Conservation (phyloP, 1,140 invertebrate genomes). For the Glossosoma conforme region DNA sequence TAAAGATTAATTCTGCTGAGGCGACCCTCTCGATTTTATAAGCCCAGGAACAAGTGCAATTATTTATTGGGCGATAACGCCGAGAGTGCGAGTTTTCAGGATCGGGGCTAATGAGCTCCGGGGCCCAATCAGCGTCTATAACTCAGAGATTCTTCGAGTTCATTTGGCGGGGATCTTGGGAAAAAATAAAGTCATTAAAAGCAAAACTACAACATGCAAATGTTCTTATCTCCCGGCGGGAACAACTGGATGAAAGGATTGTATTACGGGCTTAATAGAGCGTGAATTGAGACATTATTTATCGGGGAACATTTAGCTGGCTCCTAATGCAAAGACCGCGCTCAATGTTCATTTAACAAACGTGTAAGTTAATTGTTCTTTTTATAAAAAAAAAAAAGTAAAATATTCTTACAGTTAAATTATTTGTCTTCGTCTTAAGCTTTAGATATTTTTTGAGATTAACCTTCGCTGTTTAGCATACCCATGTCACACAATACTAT, state of each 20-base stretch:
- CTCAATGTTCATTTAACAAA: too few relatives aligned
- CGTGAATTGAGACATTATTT: slow-evolving; percentile 19
- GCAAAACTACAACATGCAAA: slow-evolving; percentile 30
- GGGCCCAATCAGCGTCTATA: slow-evolving; percentile 30
- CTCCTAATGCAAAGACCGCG: too few relatives aligned
- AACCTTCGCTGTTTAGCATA: too few relatives aligned
- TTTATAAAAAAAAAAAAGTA: too few relatives aligned
- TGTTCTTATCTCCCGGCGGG: slow-evolving; percentile 24
- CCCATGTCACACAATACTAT: too few relatives aligned
- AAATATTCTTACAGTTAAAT: too few relatives aligned
- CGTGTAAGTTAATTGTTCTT: too few relatives aligned
- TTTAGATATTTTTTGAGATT: too few relatives aligned
- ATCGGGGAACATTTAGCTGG: neutral
- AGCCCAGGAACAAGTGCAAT: slow-evolving; percentile 26
- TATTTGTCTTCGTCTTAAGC: too few relatives aligned
- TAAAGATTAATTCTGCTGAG: neutral
- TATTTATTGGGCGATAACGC: slow-evolving; percentile 30
- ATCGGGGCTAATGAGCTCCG: slow-evolving; percentile 16
- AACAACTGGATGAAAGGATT: slow-evolving; percentile 29
- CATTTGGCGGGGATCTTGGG: slow-evolving; percentile 26
- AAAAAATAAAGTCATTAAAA: slow-evolving; percentile 31
- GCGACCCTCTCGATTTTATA: neutral
- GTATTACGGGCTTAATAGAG: slow-evolving; percentile 23
- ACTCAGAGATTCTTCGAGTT: slow-evolving; percentile 31
- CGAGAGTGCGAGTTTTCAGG: slow-evolving; percentile 11